phyloP scores from a whole-genome alignment of 2,888 invertebrate species.

The Tenthredo mesomela region DNA sequence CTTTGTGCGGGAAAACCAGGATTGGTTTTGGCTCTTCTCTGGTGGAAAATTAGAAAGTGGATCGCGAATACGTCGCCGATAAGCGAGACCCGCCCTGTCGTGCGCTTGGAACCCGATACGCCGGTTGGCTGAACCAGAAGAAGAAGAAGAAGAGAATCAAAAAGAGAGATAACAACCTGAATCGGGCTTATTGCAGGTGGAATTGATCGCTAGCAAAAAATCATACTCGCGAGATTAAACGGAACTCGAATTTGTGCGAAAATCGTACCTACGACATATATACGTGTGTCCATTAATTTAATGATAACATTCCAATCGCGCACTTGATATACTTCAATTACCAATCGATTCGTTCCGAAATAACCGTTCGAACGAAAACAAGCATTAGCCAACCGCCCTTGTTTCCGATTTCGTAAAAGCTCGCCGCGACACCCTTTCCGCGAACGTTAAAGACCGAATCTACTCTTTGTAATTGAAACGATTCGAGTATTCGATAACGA shows the following conservation, averaged over 20 bases:
- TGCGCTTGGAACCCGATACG: constrained; percentile 27
- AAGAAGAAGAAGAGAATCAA: constrained; percentile 32
- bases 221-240: not conserved
- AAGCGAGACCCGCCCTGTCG: constrained; percentile 20
- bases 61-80: constrained; percentile 48
- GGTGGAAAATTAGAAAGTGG: constrained; percentile 54
- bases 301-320: not conserved
- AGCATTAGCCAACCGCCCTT: not conserved
- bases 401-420: not conserved
- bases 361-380: not conserved
- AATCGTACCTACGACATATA: not conserved
- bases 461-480: not conserved
- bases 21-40: constrained; percentile 53
- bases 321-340: constrained; percentile 27
- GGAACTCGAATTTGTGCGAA: not conserved
- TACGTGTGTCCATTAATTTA: not conserved
- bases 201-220: not conserved
- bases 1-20: constrained; percentile 46
- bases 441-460: not conserved
- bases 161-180: constrained; percentile 32
- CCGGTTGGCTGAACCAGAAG: constrained; percentile 47
- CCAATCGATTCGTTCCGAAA: not conserved
- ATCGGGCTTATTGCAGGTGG: constrained; percentile 31
- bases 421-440: not conserved
- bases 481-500: not conserved